Percentiles rank a stretch among this genome's conserved stretches.
Evolutionary conservation across 2,888 invertebrate species (phyloP).

Genomic region (Neria commutata): DNA sequence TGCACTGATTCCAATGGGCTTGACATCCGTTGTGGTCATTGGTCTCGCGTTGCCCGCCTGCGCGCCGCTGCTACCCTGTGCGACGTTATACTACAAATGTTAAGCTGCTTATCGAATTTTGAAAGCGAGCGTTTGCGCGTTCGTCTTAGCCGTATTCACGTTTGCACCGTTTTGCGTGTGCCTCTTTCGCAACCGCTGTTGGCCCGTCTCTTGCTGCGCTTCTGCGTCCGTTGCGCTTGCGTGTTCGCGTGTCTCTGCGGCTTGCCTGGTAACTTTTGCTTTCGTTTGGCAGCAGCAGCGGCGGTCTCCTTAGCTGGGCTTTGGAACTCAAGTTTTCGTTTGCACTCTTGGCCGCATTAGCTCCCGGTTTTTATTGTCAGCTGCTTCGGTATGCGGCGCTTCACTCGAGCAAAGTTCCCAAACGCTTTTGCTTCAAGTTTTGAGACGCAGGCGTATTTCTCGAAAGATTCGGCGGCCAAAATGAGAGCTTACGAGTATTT

Average conservation of each 20-base stretch:
- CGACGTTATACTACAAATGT: no score
- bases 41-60: neutral
- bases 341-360: neutral
- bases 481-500: neutral
- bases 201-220: no score
- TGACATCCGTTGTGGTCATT: conserved; percentile 3
- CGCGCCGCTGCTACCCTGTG: no score
- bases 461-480: no score
- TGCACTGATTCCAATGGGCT: no score
- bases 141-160: neutral
- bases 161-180: neutral
- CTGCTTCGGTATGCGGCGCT: neutral
- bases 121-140: no score
- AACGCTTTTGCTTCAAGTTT: neutral
- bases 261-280: conserved; percentile 31
- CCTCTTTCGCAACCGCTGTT: neutral
- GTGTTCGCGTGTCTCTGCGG: conserved; percentile 44
- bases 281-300: conserved; percentile 28
- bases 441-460: neutral
- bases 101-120: no score
- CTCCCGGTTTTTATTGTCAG: no score
- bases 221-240: conserved; percentile 40
- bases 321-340: conserved; percentile 15
- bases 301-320: conserved; percentile 9
- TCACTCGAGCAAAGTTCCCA: neutral